Evolutionary conservation across 2,888 invertebrate species (phyloP).

Genomic region (Girardia tigrina): DNA sequence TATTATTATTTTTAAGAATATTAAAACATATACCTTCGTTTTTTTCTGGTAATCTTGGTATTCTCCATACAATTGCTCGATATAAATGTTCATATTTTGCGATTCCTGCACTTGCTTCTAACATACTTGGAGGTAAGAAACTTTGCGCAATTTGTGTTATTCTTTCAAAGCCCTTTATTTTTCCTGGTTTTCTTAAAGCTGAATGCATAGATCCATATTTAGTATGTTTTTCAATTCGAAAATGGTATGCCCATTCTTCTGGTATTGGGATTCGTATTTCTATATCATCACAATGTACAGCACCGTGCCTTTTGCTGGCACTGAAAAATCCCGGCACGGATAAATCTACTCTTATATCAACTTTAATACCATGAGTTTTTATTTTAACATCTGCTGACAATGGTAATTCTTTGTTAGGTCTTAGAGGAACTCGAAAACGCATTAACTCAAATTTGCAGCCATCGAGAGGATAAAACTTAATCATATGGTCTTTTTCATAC

Average conservation of each 20-base stretch:
- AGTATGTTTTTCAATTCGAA: conserved; percentile 92
- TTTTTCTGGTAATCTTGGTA: conserved; percentile 88
- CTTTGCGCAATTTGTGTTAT: conserved; percentile 49
- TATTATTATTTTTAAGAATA: neutral
- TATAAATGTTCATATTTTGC: conserved; percentile 98
- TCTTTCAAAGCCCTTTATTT: conserved; percentile 53
- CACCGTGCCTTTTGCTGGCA: conserved; percentile 78
- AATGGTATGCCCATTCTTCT: conserved; percentile 96
- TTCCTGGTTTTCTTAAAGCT: conserved; percentile 56
- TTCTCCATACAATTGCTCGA: conserved; percentile 90
- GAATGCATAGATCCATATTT: conserved; percentile 92
- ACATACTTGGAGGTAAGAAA: conserved; percentile 43
- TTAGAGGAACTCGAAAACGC: conserved; percentile 65
- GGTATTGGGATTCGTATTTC: conserved; percentile 80
- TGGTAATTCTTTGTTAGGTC: conserved; percentile 75
- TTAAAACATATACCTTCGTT: conserved; percentile 94
- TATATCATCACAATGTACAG: conserved; percentile 66
- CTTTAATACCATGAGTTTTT: conserved; percentile 54
- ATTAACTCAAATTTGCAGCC: conserved; percentile 91
- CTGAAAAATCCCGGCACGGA: conserved; percentile 91
- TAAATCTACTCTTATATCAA: conserved; percentile 83
- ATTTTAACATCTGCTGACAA: conserved; percentile 78
- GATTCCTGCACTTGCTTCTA: conserved; percentile 66
- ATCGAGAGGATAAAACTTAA: conserved; percentile 66
- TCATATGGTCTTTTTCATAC: conserved; percentile 58